phyloP scores from a whole-genome alignment of 2,888 invertebrate species.

The Hofmannophila pseudospretella region DNA sequence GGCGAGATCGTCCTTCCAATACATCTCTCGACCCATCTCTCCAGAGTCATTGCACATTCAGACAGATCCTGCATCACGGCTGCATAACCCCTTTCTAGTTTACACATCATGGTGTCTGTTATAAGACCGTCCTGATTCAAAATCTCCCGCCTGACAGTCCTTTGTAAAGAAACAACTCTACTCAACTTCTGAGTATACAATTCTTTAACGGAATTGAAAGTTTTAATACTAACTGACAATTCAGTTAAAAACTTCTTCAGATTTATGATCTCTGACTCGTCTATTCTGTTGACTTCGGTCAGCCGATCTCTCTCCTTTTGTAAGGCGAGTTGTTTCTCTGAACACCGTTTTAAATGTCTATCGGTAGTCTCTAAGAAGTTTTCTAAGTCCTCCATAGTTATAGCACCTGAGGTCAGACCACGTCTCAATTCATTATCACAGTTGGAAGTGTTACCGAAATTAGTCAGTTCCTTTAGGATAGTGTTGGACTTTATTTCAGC shows the following conservation, averaged over 20 bases:
- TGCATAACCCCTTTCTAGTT: slow-evolving; percentile 56
- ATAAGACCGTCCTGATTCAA: slow-evolving; percentile 47
- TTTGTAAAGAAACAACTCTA: slow-evolving; percentile 51
- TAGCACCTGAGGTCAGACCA: slow-evolving; percentile 47
- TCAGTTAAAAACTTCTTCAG: slow-evolving; percentile 62
- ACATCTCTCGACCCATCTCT: slow-evolving; percentile 62
- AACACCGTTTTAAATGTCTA: slow-evolving; percentile 52
- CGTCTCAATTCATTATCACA: slow-evolving; percentile 51
- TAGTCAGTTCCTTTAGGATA: slow-evolving; percentile 61
- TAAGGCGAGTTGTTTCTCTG: slow-evolving; percentile 52
- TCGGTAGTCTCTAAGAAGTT: slow-evolving; percentile 69
- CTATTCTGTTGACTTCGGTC: slow-evolving; percentile 55
- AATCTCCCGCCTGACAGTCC: slow-evolving; percentile 61
- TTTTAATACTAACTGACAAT: slow-evolving; percentile 55
- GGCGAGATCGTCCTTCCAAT: slow-evolving; percentile 47
- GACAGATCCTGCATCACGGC: slow-evolving; percentile 61
- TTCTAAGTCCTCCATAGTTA: slow-evolving; percentile 68
- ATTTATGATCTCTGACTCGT: slow-evolving; percentile 62
- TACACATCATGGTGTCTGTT: slow-evolving; percentile 44
- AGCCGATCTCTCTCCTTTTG: slow-evolving; percentile 63
- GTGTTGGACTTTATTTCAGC: slow-evolving; percentile 65
- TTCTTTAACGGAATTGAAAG: slow-evolving; percentile 56
- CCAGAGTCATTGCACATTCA: slow-evolving; percentile 56
- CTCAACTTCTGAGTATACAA: slow-evolving; percentile 58
- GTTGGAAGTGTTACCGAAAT: slow-evolving; percentile 51